A percentile compares a stretch with the other conserved stretches of the same genome.
phyloP scores from a whole-genome alignment of 2,797 vertebrate species.

The Hyperoplus immaculatus region DNA sequence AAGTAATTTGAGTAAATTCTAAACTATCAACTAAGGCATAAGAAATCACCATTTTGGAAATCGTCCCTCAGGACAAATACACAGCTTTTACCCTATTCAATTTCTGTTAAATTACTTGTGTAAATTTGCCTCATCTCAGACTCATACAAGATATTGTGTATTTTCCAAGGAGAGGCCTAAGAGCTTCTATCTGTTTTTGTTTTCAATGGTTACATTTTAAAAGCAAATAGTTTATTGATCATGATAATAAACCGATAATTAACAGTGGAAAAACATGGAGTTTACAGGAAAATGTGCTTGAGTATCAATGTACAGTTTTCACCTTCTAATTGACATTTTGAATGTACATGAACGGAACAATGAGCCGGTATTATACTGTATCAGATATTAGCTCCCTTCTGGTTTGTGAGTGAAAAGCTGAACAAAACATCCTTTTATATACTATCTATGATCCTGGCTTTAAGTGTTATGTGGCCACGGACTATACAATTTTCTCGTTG shows the following conservation, averaged over 20 bases:
- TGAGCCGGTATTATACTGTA: background rate
- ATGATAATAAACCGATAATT: background rate
- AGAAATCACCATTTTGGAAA: background rate
- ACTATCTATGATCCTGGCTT: background rate
- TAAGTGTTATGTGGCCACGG: constrained; percentile 37
- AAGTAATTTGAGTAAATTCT: background rate
- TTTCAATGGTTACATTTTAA: background rate
- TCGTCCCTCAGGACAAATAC: background rate
- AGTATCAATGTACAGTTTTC: no score
- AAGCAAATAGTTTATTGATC: background rate
- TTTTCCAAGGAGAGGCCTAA: background rate
- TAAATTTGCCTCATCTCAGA: background rate
- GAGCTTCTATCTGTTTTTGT: background rate
- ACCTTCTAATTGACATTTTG: no score
- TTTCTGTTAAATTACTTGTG: background rate
- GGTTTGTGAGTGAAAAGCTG: constrained; percentile 57
- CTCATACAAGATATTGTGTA: background rate
- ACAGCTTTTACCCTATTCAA: background rate
- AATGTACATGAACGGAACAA: background rate
- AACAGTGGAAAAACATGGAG: background rate
- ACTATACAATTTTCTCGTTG: constrained; percentile 59
- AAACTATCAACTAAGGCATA: background rate
- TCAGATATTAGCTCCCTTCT: constrained; percentile 30
- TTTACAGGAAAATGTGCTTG: no score
- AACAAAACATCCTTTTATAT: constrained; percentile 22